Evolutionary conservation across 2,888 invertebrate species (phyloP).

Genomic region (Flexamia atlantica): DNA sequence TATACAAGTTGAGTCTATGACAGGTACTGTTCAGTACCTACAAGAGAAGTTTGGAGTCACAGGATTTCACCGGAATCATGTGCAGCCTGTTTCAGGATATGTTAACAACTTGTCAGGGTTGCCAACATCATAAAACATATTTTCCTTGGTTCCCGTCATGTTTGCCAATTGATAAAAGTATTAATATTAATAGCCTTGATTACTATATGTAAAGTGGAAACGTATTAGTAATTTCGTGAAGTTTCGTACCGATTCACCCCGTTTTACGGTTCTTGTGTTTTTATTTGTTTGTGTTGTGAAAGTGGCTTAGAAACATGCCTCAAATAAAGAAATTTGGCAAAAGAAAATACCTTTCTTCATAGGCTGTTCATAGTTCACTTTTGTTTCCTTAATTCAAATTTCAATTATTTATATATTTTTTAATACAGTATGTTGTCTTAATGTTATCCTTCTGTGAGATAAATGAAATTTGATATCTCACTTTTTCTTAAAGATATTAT

Average conservation of each 20-base stretch:
- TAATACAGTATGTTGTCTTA: too few relatives aligned
- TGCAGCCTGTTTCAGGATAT: background rate
- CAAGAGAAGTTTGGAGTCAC: conserved; percentile 55
- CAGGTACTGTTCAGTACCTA: conserved; percentile 48
- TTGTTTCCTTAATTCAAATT: too few relatives aligned
- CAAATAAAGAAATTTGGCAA: too few relatives aligned
- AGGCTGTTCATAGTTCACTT: too few relatives aligned
- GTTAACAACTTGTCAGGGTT: conserved; percentile 4
- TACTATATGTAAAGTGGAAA: background rate
- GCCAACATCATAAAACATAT: conserved; percentile 58
- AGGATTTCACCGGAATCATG: conserved; percentile 31
- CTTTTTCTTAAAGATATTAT: too few relatives aligned
- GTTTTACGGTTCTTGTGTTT: conserved; percentile 62
- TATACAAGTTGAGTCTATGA: conserved; percentile 44
- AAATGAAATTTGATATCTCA: too few relatives aligned
- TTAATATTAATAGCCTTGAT: background rate
- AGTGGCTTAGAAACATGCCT: too few relatives aligned
- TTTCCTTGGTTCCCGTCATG: conserved; percentile 11
- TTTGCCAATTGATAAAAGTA: conserved; percentile 19
- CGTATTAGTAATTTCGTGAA: conserved; percentile 32
- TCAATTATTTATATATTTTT: too few relatives aligned
- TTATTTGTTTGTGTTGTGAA: too few relatives aligned
- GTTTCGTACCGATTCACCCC: conserved; percentile 61
- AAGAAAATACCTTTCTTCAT: too few relatives aligned
- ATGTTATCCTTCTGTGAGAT: too few relatives aligned